Conservation (phyloP, 2,888 invertebrate genomes). For the Mamestra brassicae region DNA sequence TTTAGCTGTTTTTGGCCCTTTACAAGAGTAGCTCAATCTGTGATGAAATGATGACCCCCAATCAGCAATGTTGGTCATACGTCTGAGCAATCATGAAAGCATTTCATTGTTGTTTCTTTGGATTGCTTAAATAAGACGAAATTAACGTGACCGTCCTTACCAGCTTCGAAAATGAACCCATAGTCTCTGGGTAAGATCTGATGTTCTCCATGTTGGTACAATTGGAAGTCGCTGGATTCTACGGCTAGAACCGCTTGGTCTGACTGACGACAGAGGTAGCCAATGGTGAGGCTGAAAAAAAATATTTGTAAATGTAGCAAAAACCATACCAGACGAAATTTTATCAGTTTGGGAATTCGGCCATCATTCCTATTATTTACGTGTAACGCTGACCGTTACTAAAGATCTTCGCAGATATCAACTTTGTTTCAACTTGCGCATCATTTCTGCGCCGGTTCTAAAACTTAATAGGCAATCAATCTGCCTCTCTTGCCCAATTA, state of each 20-base stretch:
- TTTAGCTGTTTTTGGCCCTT: no score
- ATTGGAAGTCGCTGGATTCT: constrained; percentile 88
- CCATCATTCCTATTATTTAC: neutral
- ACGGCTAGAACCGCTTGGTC: constrained; percentile 84
- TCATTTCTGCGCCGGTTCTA: no score
- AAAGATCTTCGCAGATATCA: neutral
- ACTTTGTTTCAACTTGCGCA: neutral
- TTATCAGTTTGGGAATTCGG: no score
- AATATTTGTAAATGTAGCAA: neutral
- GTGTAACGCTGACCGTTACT: neutral
- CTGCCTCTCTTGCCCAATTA: neutral
- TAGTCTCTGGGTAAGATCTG: constrained; percentile 91
- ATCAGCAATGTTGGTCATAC: no score
- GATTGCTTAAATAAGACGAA: no score
- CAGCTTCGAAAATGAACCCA: constrained; percentile 91
- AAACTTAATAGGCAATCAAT: no score
- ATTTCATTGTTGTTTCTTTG: neutral
- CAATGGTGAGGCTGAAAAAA: constrained; percentile 90
- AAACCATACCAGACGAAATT: neutral
- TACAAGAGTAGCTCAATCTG: no score
- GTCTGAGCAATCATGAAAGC: neutral
- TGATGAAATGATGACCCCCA: no score
- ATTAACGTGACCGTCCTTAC: constrained; percentile 73
- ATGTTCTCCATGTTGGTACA: constrained; percentile 92
- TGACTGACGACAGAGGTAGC: constrained; percentile 90